Evolutionary conservation across 2,113 vertebrate species (phyloP).

Genomic region (Ptychochromis oligacanthus): DNA sequence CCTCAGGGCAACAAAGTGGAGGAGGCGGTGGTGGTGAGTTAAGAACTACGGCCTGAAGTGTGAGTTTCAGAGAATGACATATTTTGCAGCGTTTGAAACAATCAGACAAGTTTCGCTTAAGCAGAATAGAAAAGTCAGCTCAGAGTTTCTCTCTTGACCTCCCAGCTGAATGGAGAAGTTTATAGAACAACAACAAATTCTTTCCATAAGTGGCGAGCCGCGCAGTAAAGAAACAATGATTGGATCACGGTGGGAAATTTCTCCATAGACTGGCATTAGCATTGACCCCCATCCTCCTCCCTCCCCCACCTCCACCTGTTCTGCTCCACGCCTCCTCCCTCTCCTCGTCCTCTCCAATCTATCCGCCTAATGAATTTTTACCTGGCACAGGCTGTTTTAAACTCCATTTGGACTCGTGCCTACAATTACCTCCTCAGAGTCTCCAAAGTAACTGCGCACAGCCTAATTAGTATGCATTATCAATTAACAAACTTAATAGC

Average conservation of each 20-base stretch:
- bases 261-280: constrained; percentile 72
- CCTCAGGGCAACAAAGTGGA: neutral
- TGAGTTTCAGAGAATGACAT: constrained; percentile 1
- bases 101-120: constrained; percentile 22
- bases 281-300: constrained; percentile 61
- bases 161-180: constrained; percentile 40
- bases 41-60: neutral
- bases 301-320: constrained; percentile 62
- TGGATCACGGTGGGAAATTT: constrained; percentile 67
- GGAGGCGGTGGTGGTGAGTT: neutral
- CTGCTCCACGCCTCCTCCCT: constrained; percentile 87
- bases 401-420: constrained; percentile 99
- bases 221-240: constrained; percentile 56
- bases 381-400: constrained; percentile 98
- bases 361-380: constrained; percentile 97
- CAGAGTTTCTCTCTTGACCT: constrained; percentile 10
- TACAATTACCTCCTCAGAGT: constrained; percentile 99
- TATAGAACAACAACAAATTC: constrained; percentile 46
- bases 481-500: constrained; percentile 99
- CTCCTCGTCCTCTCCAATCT: constrained; percentile 70
- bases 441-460: constrained; percentile 97
- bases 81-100: neutral
- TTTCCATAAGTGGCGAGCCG: constrained; percentile 20
- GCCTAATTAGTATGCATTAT: constrained; percentile 99
- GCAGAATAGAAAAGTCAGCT: constrained; percentile 10